A percentile compares a stretch with the other conserved stretches of the same genome.
These are phyloP conservation scores for Irena cyanogastra DNA, from an alignment of 2,113 vertebrate species.

Conservation along the genomic window DNA sequence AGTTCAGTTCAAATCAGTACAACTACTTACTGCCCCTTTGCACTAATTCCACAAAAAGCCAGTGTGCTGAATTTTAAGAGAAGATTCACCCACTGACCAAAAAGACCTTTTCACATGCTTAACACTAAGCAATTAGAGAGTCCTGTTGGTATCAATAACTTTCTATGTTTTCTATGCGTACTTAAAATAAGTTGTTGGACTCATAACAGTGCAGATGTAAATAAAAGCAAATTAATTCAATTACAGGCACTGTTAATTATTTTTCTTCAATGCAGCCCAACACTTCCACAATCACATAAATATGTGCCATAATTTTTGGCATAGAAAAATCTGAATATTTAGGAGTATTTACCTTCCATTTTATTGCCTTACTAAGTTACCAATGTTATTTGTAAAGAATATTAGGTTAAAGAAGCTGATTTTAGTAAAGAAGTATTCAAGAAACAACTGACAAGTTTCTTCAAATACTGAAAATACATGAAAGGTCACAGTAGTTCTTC, in stretches of 20 bases:
- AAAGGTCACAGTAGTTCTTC: conserved; percentile 1
- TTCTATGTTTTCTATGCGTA: neutral
- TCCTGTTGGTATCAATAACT: neutral
- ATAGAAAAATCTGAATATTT: neutral
- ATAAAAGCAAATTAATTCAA: neutral
- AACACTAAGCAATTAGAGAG: neutral
- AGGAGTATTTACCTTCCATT: neutral
- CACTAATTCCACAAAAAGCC: neutral
- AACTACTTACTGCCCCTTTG: neutral
- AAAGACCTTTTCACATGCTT: neutral
- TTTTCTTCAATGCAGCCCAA: neutral
- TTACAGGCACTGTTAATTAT: neutral
- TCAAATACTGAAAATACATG: neutral
- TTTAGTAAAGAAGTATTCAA: neutral
- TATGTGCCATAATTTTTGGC: neutral
- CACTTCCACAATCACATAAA: neutral
- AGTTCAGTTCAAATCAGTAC: neutral
- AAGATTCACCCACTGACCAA: neutral
- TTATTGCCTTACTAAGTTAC: neutral
- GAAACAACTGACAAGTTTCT: neutral
- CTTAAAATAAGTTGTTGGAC: neutral
- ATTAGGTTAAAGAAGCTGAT: neutral
- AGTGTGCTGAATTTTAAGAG: neutral
- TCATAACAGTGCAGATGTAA: neutral
- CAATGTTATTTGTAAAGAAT: neutral